A percentile compares a stretch with the other conserved stretches of the same genome.
phyloP scores from a whole-genome alignment of 2,797 vertebrate species.

The Notamacropus eugenii region DNA sequence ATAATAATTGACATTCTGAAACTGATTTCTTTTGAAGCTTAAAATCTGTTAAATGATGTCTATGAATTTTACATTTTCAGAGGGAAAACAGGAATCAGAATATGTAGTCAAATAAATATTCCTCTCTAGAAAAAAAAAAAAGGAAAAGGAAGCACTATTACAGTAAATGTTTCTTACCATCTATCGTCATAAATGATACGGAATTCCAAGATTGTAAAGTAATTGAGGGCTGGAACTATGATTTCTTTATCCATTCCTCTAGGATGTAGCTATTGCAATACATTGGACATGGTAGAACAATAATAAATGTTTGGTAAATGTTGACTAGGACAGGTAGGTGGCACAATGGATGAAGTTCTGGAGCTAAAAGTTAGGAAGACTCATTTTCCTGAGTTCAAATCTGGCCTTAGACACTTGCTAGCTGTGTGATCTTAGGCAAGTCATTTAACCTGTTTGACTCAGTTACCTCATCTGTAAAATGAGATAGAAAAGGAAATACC shows the following conservation, averaged over 20 bases:
- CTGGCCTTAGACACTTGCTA: neutral
- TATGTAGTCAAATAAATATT: neutral
- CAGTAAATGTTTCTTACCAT: neutral
- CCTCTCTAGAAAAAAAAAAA: neutral
- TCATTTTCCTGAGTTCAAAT: neutral
- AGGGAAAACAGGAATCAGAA: neutral
- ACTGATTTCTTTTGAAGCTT: neutral
- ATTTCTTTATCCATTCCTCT: neutral
- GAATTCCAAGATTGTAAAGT: neutral
- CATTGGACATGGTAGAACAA: neutral
- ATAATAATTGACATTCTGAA: neutral
- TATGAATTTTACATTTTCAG: neutral
- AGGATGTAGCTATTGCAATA: neutral
- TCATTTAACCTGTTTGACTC: neutral
- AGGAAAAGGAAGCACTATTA: neutral
- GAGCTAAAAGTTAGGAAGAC: neutral
- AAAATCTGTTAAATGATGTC: neutral
- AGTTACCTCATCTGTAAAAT: too few species aligned
- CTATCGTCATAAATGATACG: neutral
- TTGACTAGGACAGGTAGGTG: neutral
- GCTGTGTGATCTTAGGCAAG: neutral
- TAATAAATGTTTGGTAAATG: neutral
- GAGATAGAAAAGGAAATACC: too few species aligned
- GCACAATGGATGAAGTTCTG: neutral
- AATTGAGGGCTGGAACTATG: neutral